Evolutionary conservation across 2,797 vertebrate species (phyloP).

Genomic region (Delichon dasypus): DNA sequence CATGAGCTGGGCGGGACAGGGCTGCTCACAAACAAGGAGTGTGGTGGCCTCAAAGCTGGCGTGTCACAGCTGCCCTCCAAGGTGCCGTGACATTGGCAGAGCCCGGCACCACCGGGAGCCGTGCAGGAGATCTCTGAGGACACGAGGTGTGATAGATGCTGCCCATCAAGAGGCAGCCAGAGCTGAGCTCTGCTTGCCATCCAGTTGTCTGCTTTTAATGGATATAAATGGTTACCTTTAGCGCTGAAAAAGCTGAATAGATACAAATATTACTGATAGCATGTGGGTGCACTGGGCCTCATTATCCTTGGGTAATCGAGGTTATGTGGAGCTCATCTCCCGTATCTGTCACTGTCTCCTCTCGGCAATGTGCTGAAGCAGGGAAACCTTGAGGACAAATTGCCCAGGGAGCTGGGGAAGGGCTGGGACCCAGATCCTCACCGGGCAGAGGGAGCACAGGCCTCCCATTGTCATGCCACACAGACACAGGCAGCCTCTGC

Average conservation of each 20-base stretch:
- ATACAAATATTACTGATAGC: background rate
- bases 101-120: fast-evolving
- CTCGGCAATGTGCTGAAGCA: background rate
- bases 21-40: background rate
- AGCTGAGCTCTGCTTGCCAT: background rate
- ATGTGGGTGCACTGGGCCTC: constrained; percentile 27
- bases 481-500: background rate
- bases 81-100: background rate
- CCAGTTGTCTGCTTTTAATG: background rate
- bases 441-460: fast-evolving
- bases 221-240: constrained; percentile 47
- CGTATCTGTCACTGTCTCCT: constrained; percentile 43
- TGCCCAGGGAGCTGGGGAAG: background rate
- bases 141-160: background rate
- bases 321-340: constrained; percentile 44
- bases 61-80: background rate
- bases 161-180: background rate
- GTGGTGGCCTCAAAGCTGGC: background rate
- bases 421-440: background rate
- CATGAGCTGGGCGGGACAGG: fast-evolving
- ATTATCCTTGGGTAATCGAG: constrained; percentile 67
- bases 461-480: background rate
- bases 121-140: background rate
- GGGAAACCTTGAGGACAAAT: background rate
- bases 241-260: constrained; percentile 59